Percentiles rank a stretch among this genome's conserved stretches.
Conservation (phyloP, 2,113 vertebrate genomes). For the Vulpes ferrilata region DNA sequence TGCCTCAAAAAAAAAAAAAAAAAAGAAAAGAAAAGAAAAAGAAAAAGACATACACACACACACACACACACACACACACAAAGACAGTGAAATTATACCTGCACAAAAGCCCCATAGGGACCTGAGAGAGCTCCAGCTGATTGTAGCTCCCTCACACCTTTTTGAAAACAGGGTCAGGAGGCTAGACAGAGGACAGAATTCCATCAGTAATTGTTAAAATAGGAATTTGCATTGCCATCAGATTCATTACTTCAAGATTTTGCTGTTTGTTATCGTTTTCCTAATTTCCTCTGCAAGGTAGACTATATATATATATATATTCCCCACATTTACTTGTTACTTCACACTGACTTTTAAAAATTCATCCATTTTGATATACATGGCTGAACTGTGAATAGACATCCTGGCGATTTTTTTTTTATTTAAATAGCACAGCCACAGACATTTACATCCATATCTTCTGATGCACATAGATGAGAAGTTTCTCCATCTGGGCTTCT, state of each 20-base stretch:
- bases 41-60: not conserved
- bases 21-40: not conserved
- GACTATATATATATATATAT: too few species aligned
- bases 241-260: not conserved
- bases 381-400: not conserved
- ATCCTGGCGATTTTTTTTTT: not conserved
- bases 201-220: not conserved
- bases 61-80: not conserved
- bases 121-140: not conserved
- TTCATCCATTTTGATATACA: not conserved
- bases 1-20: not conserved
- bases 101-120: accelerated
- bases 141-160: not conserved
- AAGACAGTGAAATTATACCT: not conserved
- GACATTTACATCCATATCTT: not conserved
- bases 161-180: not conserved
- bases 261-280: not conserved
- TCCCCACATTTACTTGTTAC: not conserved
- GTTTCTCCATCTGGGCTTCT: not conserved
- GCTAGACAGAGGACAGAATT: not conserved
- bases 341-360: not conserved
- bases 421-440: not conserved
- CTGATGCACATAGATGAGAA: too few species aligned
- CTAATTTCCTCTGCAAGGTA: not conserved
- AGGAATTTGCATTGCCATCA: not conserved